Evolutionary conservation across 2,797 vertebrate genomes (phyloP).

Genomic region (Chromis chromis): DNA sequence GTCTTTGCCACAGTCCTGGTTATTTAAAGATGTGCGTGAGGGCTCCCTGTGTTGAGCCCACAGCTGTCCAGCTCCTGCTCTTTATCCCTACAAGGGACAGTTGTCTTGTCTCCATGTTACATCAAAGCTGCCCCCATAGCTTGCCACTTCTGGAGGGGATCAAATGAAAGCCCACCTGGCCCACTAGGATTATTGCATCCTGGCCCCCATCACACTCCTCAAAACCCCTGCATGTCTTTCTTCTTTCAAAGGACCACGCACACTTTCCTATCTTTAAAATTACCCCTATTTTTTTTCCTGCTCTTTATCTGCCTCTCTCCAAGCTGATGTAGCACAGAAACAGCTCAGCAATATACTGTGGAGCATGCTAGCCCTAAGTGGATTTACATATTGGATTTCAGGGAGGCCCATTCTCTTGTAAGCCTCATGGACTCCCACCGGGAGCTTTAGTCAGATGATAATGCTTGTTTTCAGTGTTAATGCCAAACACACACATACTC

Average conservation of each 20-base stretch:
- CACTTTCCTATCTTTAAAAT: conserved; percentile 55
- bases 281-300: conserved; percentile 22
- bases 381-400: conserved; percentile 88
- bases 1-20: conserved; percentile 32
- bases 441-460: conserved; percentile 82
- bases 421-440: conserved; percentile 77
- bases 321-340: conserved; percentile 57
- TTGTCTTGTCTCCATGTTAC: conserved; percentile 63
- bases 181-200: conserved; percentile 58
- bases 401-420: conserved; percentile 72
- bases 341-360: conserved; percentile 51
- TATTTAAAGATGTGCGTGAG: conserved; percentile 66
- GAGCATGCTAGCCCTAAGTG: conserved; percentile 75
- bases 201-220: conserved; percentile 38
- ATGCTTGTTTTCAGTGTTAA: conserved; percentile 85
- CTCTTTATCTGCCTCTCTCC: conserved; percentile 50
- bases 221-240: conserved; percentile 41
- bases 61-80: conserved; percentile 67
- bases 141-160: conserved; percentile 58
- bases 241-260: conserved; percentile 48
- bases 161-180: conserved; percentile 74
- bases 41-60: conserved; percentile 43
- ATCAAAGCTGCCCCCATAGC: conserved; percentile 69
- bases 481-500: conserved; percentile 69
- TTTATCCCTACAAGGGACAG: conserved; percentile 61